phyloP scores from a whole-genome alignment of 2,113 vertebrate genomes.

The Rhinichthys klamathensis region DNA sequence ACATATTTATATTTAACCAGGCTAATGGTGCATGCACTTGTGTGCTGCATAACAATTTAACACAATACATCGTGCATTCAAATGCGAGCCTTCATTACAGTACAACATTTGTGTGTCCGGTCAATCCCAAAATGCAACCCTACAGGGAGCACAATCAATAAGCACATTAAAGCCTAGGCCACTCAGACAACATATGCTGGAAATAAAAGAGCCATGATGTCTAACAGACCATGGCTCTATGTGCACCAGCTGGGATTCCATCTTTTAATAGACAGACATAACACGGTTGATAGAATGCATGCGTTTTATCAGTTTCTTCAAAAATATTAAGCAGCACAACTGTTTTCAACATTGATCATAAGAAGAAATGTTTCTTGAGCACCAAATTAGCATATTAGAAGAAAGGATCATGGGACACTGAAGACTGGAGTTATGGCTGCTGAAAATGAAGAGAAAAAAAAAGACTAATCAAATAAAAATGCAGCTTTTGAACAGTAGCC shows the following conservation, averaged over 20 bases:
- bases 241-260: constrained; percentile 24
- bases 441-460: too few relatives aligned
- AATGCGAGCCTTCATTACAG: not conserved
- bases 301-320: not conserved
- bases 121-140: constrained; percentile 37
- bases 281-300: not conserved
- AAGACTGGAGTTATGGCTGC: too few relatives aligned
- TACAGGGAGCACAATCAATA: constrained; percentile 46
- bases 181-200: constrained; percentile 43
- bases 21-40: not conserved
- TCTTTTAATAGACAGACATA: constrained; percentile 29
- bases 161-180: constrained; percentile 25
- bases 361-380: too few relatives aligned
- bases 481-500: too few relatives aligned
- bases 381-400: too few relatives aligned
- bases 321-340: not conserved
- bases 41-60: not conserved
- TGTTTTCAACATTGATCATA: not conserved
- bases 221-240: not conserved
- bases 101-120: not conserved
- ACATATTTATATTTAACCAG: not conserved
- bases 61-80: not conserved
- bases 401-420: too few relatives aligned
- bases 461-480: too few relatives aligned
- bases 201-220: constrained; percentile 47